Conservation (phyloP, 64 coral and sea anemone species). For the Stylophora pistillata region DNA sequence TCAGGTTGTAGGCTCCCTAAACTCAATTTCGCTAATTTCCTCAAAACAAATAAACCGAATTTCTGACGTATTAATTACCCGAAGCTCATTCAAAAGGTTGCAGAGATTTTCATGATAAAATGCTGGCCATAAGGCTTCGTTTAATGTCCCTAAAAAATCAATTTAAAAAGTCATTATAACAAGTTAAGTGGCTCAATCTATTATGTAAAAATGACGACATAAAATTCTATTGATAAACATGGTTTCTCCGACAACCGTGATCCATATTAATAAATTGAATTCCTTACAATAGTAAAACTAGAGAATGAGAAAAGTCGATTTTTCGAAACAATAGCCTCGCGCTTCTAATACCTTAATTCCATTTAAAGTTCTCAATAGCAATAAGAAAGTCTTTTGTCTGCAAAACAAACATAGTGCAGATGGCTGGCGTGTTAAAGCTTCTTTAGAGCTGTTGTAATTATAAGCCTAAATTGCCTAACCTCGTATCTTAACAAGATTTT, state of each 20-base stretch:
- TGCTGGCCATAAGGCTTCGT: not conserved
- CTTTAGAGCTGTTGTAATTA: not conserved
- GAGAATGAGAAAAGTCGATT: not conserved
- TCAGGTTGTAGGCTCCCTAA: no score
- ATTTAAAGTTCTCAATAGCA: not conserved
- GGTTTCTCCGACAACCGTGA: not conserved
- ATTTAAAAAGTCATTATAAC: not conserved
- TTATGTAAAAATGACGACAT: constrained; percentile 1
- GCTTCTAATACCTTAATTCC: not conserved
- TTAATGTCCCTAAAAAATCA: constrained; percentile 5
- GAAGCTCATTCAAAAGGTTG: no score
- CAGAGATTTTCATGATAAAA: not conserved
- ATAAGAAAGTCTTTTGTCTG: not conserved
- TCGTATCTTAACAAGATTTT: not conserved
- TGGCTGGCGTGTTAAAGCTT: not conserved
- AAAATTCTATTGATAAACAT: not conserved
- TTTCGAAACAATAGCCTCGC: not conserved
- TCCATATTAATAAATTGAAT: not conserved
- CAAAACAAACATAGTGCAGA: not conserved
- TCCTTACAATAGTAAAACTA: not conserved
- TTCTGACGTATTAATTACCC: no score
- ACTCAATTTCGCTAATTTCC: no score
- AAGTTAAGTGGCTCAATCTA: not conserved
- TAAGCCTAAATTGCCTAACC: constrained; percentile 2
- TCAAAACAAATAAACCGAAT: no score